Conservation (phyloP, 2,113 vertebrate genomes). For the Hemiprocne comata region DNA sequence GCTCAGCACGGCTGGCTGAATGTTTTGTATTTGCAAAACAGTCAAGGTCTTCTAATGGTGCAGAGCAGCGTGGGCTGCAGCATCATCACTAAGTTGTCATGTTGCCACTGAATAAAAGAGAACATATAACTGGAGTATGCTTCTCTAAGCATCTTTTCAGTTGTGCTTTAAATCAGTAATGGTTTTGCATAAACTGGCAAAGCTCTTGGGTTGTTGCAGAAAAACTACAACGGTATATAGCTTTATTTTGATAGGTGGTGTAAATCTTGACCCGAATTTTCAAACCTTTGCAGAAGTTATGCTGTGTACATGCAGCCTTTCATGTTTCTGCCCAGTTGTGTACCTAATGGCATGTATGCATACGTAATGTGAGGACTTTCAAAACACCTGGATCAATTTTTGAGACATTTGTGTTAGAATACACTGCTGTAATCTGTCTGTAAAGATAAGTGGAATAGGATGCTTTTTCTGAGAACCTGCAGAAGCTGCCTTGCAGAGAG, state of each 20-base stretch:
- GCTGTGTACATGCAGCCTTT: not conserved
- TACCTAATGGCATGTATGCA: not conserved
- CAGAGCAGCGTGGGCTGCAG: constrained; percentile 10
- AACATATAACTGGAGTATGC: not conserved
- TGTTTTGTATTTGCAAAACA: constrained; percentile 43
- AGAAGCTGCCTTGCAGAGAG: not conserved
- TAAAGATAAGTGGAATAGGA: not conserved
- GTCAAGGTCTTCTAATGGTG: constrained; percentile 11
- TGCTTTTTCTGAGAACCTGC: not conserved
- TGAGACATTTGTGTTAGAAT: not conserved
- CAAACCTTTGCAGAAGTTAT: not conserved
- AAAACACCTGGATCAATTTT: not conserved
- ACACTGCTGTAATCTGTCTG: not conserved
- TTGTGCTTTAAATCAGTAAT: not conserved
- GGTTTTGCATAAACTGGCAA: constrained; percentile 5
- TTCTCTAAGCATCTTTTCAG: constrained; percentile 7
- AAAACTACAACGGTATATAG: not conserved
- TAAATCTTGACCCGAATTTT: not conserved
- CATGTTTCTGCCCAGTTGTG: not conserved
- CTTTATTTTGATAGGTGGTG: not conserved
- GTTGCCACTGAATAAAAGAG: constrained; percentile 7
- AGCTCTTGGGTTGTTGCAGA: not conserved
- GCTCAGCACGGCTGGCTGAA: not conserved
- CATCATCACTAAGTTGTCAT: not conserved
- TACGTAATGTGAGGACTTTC: not conserved